These are phyloP conservation scores for Scophthalmus maximus DNA, from an alignment of 2,113 vertebrate species.

Conservation along the genomic window DNA sequence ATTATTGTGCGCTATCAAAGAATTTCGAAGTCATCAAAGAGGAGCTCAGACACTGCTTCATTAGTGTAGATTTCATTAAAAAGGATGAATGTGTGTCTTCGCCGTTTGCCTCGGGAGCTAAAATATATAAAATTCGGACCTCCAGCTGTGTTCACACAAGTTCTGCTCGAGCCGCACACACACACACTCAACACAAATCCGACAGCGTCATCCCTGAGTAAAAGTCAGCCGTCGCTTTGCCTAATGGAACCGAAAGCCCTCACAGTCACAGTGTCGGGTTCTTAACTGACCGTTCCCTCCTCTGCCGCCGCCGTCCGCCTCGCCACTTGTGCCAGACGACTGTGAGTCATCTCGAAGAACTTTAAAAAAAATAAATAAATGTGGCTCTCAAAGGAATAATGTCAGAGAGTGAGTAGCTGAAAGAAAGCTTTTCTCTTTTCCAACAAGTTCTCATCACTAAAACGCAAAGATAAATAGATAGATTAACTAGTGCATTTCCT, in stretches of 20 bases:
- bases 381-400: not conserved
- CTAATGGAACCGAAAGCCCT: constrained; percentile 33
- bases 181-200: constrained; percentile 3
- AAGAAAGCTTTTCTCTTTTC: no score
- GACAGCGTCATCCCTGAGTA: not conserved
- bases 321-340: not conserved
- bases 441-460: no score
- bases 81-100: constrained; percentile 5
- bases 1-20: constrained; percentile 32
- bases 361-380: not conserved
- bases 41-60: constrained; percentile 26
- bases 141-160: not conserved
- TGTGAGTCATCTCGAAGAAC: not conserved
- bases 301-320: not conserved
- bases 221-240: constrained; percentile 1
- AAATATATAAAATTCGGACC: not conserved
- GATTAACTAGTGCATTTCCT: no score
- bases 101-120: not conserved
- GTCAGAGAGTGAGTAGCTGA: no score
- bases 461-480: no score
- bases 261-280: constrained; percentile 12
- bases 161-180: constrained; percentile 1
- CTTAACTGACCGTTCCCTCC: not conserved
- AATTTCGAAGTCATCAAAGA: constrained; percentile 49
- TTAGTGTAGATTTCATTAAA: constrained; percentile 56